Evolutionary conservation across 2,888 invertebrate genomes (phyloP).

Genomic region (Drosophila paranaensis): DNA sequence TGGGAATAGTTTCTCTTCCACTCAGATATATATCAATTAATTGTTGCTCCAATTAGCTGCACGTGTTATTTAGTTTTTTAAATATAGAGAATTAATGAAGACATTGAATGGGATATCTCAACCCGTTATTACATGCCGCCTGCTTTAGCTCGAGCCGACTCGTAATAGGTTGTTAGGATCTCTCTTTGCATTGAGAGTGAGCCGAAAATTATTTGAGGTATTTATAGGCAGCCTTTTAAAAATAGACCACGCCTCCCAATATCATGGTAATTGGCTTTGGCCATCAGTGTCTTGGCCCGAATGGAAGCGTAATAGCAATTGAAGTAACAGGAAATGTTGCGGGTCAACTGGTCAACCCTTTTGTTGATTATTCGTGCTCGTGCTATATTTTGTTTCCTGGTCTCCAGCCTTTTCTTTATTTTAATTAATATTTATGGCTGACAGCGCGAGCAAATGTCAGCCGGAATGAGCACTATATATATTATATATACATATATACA

Average conservation of each 20-base stretch:
- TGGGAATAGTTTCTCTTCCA: too few species aligned
- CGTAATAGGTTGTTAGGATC: background rate
- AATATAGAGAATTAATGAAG: background rate
- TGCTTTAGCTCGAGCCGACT: background rate
- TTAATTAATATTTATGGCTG: conserved; percentile 58
- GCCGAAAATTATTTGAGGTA: conserved; percentile 10
- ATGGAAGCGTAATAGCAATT: conserved; percentile 47
- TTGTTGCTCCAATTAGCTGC: background rate
- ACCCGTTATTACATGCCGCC: background rate
- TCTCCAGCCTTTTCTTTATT: conserved; percentile 14
- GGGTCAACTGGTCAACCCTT: conserved; percentile 60
- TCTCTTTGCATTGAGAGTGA: background rate
- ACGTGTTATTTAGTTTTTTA: background rate
- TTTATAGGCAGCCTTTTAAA: conserved; percentile 38
- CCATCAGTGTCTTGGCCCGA: conserved; percentile 16
- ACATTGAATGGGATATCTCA: background rate
- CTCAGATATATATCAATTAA: background rate
- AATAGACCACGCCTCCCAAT: conserved; percentile 25
- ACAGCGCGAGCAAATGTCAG: conserved; percentile 17
- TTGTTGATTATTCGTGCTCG: conserved; percentile 41
- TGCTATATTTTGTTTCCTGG: conserved; percentile 5
- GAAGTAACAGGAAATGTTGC: conserved; percentile 47
- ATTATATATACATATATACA: conserved; percentile 3
- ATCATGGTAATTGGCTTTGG: conserved; percentile 3
- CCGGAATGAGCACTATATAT: conserved; percentile 1